Evolutionary conservation across 64 coral and sea anemone species (phyloP).

Genomic region (Astreopora myriophthalma): DNA sequence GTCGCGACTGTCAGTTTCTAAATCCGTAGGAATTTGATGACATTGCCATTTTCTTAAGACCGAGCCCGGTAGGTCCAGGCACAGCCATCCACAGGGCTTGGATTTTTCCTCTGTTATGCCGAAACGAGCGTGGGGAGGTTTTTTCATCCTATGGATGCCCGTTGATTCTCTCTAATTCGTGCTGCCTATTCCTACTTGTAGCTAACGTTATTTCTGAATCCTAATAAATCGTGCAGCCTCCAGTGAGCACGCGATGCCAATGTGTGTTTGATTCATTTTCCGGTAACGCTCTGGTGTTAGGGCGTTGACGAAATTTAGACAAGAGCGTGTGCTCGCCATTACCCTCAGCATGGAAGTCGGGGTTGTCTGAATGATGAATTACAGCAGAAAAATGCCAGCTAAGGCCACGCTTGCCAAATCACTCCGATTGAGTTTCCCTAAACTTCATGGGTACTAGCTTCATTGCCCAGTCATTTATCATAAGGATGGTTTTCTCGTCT

Average conservation of each 20-base stretch:
- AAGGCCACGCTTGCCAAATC: constrained; percentile 45
- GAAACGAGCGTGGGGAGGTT: not conserved
- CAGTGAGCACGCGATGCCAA: not conserved
- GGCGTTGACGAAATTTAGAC: no score
- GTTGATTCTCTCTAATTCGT: not conserved
- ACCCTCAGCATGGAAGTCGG: not conserved
- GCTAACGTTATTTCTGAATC: not conserved
- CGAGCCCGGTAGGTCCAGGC: no score
- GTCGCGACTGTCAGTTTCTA: no score
- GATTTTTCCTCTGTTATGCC: not conserved
- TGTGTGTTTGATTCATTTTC: no score
- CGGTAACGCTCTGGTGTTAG: not conserved
- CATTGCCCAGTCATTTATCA: constrained; percentile 69
- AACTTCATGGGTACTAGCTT: constrained; percentile 49
- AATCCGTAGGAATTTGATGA: not conserved
- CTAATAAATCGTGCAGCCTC: not conserved
- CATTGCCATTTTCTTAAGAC: not conserved
- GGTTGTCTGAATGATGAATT: constrained; percentile 26
- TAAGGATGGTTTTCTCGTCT: constrained; percentile 1
- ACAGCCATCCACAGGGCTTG: not conserved
- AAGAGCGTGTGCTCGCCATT: no score
- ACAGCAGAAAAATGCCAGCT: constrained; percentile 7
- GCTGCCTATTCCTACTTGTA: not conserved
- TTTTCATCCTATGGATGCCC: not conserved
- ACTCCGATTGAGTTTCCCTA: constrained; percentile 41